These are phyloP conservation scores for Piprites chloris DNA, from an alignment of 2,113 vertebrate genomes.

Conservation along the genomic window DNA sequence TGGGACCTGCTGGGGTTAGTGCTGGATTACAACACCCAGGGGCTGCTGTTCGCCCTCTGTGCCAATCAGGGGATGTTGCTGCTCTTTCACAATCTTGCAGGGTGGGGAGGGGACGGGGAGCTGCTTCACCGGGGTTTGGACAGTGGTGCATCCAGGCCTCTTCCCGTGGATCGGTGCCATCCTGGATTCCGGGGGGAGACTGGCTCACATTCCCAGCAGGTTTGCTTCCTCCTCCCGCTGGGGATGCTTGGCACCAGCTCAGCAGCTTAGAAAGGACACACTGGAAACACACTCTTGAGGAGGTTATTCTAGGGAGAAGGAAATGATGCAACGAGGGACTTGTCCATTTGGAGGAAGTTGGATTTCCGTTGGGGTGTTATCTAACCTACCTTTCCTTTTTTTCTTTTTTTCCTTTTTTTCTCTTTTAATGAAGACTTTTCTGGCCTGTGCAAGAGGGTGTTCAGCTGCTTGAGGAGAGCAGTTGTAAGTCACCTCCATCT, in stretches of 20 bases:
- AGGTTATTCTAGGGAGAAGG: conserved; percentile 61
- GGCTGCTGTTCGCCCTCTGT: conserved; percentile 20
- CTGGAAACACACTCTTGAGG: background rate
- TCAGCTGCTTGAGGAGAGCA: background rate
- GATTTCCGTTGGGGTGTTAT: conserved; percentile 47
- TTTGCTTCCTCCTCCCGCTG: background rate
- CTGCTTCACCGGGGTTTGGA: conserved; percentile 17
- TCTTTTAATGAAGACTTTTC: background rate
- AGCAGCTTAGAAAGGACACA: background rate
- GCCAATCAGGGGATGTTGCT: background rate
- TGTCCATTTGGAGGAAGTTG: conserved; percentile 61
- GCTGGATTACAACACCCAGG: background rate
- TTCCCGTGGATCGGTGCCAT: background rate
- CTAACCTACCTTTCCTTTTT: background rate
- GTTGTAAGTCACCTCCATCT: background rate
- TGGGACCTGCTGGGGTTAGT: background rate
- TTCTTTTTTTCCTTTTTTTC: background rate
- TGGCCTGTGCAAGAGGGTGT: background rate
- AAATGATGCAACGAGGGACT: conserved; percentile 66
- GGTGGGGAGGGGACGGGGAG: conserved; percentile 23
- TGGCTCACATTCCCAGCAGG: background rate
- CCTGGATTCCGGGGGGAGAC: conserved; percentile 6
- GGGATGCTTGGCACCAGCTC: conserved; percentile 41
- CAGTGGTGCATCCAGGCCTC: conserved; percentile 4
- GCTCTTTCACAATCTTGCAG: conserved; percentile 42